Conservation (phyloP, 2,113 vertebrate genomes). For the Chionodraco myersi region DNA sequence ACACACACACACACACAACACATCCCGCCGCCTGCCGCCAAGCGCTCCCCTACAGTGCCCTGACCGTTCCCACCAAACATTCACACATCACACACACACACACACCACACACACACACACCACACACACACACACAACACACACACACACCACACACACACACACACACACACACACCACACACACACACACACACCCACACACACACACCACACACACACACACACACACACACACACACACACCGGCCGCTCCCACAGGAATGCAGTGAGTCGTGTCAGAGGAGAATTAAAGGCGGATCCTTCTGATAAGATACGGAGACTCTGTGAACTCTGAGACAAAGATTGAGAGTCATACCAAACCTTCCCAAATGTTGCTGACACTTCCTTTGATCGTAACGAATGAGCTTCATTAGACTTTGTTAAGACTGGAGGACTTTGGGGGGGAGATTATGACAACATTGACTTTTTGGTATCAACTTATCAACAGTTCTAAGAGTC, state of each 20-base stretch:
- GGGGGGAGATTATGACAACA: conserved; percentile 19
- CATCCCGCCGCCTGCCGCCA: no score
- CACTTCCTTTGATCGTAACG: conserved; percentile 45
- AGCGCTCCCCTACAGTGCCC: no score
- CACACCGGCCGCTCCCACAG: conserved; percentile 8
- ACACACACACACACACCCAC: not conserved
- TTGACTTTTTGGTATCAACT: conserved; percentile 9
- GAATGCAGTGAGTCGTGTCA: conserved; percentile 35
- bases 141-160: not conserved
- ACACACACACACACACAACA: not conserved
- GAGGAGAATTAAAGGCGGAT: conserved; percentile 39
- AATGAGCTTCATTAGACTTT: conserved; percentile 42
- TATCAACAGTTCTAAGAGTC: conserved; percentile 4
- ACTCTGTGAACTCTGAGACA: conserved; percentile 8
- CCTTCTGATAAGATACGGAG: conserved; percentile 30
- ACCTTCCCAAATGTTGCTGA: conserved; percentile 20
- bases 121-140: not conserved
- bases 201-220: not conserved
- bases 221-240: not conserved
- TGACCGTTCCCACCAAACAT: no score
- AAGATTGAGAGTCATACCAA: conserved; percentile 24
- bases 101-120: conserved; percentile 1
- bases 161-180: not conserved
- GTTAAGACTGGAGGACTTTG: conserved; percentile 9
- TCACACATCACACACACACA: not conserved